phyloP scores from a whole-genome alignment of 2,113 vertebrate genomes.

The Crocuta crocuta region DNA sequence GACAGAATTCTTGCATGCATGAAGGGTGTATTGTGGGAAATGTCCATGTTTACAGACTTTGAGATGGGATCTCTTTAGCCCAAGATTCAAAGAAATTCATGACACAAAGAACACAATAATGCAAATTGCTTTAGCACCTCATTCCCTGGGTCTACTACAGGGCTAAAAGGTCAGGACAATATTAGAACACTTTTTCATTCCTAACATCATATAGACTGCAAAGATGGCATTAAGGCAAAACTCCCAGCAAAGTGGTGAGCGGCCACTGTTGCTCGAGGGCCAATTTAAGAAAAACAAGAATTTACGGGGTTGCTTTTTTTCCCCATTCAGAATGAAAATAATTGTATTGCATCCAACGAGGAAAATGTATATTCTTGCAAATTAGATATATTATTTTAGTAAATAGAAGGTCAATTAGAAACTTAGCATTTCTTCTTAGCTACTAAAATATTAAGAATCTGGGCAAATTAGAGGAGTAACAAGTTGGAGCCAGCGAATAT shows the following conservation, averaged over 20 bases:
- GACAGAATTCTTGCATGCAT: neutral
- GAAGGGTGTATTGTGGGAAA: neutral
- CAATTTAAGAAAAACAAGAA: slow-evolving; percentile 63
- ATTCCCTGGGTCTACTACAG: neutral
- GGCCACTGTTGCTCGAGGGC: neutral
- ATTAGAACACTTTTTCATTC: slow-evolving; percentile 71
- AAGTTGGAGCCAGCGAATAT: slow-evolving; percentile 18
- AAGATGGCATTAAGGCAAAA: slow-evolving; percentile 52
- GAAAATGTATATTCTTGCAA: slow-evolving; percentile 66
- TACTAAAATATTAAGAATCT: slow-evolving; percentile 73
- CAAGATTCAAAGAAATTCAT: slow-evolving; percentile 43
- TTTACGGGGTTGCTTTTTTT: slow-evolving; percentile 51
- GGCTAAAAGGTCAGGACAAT: slow-evolving; percentile 46
- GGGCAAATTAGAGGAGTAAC: slow-evolving; percentile 35
- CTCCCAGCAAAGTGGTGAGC: slow-evolving; percentile 35
- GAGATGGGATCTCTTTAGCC: slow-evolving; percentile 31
- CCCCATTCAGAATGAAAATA: slow-evolving; percentile 56
- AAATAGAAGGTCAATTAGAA: slow-evolving; percentile 66
- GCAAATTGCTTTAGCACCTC: slow-evolving; percentile 18
- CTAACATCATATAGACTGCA: slow-evolving; percentile 25
- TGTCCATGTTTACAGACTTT: neutral
- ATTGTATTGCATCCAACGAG: slow-evolving; percentile 61
- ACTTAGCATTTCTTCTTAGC: slow-evolving; percentile 59
- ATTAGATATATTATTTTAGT: slow-evolving; percentile 66
- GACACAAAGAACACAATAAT: neutral